A percentile compares a stretch with the other conserved stretches of the same genome.
phyloP scores from a whole-genome alignment of 2,888 invertebrate genomes.

The Endomychus coccineus region DNA sequence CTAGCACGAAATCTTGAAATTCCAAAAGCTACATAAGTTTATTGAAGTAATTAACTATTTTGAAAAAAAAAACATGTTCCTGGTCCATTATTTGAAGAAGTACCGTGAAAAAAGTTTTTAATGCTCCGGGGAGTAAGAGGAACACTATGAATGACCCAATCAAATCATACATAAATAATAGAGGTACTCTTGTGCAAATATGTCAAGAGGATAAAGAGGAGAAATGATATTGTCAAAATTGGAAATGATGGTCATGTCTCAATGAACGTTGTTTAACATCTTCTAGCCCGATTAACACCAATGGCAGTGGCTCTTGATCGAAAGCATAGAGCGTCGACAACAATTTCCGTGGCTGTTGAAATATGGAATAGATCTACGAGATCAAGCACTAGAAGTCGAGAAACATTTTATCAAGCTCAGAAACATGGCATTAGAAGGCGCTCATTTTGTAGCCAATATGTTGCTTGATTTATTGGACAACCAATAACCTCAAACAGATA shows the following conservation, averaged over 20 bases:
- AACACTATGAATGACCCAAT: slow-evolving; percentile 17
- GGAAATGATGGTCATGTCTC: slow-evolving; percentile 6
- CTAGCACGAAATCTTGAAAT: slow-evolving; percentile 20
- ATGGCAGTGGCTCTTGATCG: slow-evolving; percentile 16
- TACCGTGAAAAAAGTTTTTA: slow-evolving; percentile 14
- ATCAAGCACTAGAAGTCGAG: slow-evolving; percentile 2
- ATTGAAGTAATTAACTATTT: slow-evolving; percentile 22
- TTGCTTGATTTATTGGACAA: slow-evolving; percentile 5
- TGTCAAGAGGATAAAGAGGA: slow-evolving; percentile 9
- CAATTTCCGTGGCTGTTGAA: slow-evolving; percentile 14
- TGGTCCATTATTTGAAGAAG: slow-evolving; percentile 17
- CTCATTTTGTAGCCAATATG: slow-evolving; percentile 4
- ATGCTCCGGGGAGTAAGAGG: slow-evolving; percentile 14
- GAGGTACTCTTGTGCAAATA: slow-evolving; percentile 11
- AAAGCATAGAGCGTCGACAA: slow-evolving; percentile 14
- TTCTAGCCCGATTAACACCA: slow-evolving; percentile 12
- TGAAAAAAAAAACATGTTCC: slow-evolving; percentile 21
- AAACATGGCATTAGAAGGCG: neutral
- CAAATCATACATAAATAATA: slow-evolving; percentile 14
- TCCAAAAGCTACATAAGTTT: slow-evolving; percentile 15
- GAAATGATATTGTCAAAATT: slow-evolving; percentile 9
- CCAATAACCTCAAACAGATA: neutral
- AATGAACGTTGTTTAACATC: slow-evolving; percentile 13
- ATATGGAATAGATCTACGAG: slow-evolving; percentile 14
- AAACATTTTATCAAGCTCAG: slow-evolving; percentile 1